Evolutionary conservation across 2,888 invertebrate genomes (phyloP).

Genomic region (Coecobrya sp.): DNA sequence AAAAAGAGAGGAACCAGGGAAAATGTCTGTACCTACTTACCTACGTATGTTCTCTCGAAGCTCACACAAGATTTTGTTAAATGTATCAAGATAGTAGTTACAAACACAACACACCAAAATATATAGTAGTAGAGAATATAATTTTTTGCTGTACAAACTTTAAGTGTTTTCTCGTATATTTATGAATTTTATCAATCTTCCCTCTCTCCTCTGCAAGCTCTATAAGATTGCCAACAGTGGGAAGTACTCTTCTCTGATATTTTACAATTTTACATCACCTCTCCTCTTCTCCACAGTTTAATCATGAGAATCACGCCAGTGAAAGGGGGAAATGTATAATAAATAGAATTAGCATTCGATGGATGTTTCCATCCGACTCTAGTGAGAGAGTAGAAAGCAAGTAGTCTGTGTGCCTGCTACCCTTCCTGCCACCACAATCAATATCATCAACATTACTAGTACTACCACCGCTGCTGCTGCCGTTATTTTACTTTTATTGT

Average conservation of each 20-base stretch:
- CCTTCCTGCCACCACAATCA: background rate
- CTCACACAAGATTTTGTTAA: background rate
- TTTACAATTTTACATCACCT: conserved; percentile 44
- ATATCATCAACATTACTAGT: background rate
- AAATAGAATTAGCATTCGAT: conserved; percentile 35
- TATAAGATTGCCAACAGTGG: background rate
- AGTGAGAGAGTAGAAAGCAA: background rate
- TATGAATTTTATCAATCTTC: conserved; percentile 36
- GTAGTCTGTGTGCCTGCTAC: background rate
- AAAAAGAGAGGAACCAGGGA: background rate
- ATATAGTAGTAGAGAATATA: background rate
- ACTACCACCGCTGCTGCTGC: background rate
- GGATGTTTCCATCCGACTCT: background rate
- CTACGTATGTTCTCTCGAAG: background rate
- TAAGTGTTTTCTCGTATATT: background rate
- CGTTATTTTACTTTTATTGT: background rate
- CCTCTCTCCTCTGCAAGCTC: background rate
- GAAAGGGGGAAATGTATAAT: conserved; percentile 22
- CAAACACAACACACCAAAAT: background rate
- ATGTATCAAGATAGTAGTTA: conserved; percentile 31
- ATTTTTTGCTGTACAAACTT: background rate
- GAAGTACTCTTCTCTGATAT: background rate
- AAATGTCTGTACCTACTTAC: background rate
- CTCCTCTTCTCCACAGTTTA: conserved; percentile 27
- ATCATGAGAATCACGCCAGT: conserved; percentile 41